Percentiles rank a stretch among this genome's conserved stretches.
These are phyloP conservation scores for Odontomyia ornata DNA, from an alignment of 2,888 invertebrate genomes.

Conservation along the genomic window DNA sequence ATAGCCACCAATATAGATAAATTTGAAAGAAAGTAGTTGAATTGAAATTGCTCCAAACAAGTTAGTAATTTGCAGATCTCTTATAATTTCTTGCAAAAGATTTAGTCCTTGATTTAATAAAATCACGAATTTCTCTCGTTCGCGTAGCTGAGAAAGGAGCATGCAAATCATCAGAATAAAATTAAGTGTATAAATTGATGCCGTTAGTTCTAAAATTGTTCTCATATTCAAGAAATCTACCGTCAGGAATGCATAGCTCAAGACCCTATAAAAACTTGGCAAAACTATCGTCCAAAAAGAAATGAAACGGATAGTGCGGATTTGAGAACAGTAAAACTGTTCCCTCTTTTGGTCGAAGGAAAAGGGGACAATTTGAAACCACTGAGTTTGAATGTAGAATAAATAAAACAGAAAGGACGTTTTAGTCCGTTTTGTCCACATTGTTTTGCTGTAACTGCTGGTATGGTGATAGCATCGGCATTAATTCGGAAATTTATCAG, in stretches of 20 bases:
- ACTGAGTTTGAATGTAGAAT: neutral
- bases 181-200: neutral
- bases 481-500: too few species aligned
- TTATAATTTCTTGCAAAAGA: neutral
- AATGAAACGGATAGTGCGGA: neutral
- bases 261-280: neutral
- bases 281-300: neutral
- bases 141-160: neutral
- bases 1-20: neutral
- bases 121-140: neutral
- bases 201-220: neutral
- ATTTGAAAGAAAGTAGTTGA: neutral
- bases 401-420: slow-evolving; percentile 1
- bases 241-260: neutral
- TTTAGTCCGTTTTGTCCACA: neutral
- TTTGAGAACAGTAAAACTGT: neutral
- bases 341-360: neutral
- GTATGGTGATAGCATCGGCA: too few species aligned
- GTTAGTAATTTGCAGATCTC: neutral
- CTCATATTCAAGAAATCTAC: neutral
- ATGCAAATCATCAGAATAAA: neutral
- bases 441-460: too few species aligned
- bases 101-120: neutral
- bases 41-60: neutral
- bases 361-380: neutral